These are phyloP conservation scores for Antechinus flavipes DNA, from an alignment of 2,113 vertebrate species.

Conservation along the genomic window DNA sequence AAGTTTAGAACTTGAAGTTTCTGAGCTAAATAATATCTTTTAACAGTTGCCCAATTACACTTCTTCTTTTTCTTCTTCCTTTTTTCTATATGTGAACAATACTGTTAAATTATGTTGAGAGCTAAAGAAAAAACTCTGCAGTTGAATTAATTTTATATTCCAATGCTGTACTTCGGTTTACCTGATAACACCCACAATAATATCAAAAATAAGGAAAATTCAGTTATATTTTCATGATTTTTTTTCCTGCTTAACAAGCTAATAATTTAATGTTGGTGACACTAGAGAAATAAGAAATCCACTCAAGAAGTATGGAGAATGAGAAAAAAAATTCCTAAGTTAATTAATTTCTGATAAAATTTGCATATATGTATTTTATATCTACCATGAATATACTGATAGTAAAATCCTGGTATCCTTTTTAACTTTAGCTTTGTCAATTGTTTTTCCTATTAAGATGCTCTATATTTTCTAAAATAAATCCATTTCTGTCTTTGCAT, in stretches of 20 bases:
- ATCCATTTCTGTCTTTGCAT: conserved; percentile 9
- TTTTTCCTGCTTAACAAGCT: conserved; percentile 32
- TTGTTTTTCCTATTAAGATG: conserved; percentile 16
- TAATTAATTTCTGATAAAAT: neutral
- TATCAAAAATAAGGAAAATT: conserved; percentile 37
- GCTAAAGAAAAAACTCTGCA: neutral
- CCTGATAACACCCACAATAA: neutral
- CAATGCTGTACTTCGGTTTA: neutral
- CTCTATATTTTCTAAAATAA: conserved; percentile 14
- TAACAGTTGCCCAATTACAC: neutral
- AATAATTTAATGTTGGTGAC: neutral
- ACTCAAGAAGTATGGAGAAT: conserved; percentile 39
- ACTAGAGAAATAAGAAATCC: neutral
- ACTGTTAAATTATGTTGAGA: neutral
- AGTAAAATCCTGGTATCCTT: conserved; percentile 11
- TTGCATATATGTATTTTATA: conserved; percentile 4
- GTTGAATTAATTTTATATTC: conserved; percentile 47
- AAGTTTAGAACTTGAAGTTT: neutral
- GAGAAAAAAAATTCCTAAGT: neutral
- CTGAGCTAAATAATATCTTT: neutral
- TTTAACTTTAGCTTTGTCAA: conserved; percentile 4
- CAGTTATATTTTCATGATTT: conserved; percentile 28
- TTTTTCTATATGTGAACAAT: neutral
- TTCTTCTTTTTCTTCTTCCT: neutral
- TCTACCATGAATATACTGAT: neutral